Percentiles rank a stretch among this genome's conserved stretches.
phyloP scores from a whole-genome alignment of 1,140 invertebrate species.

The Panagrolaimus sp. region DNA sequence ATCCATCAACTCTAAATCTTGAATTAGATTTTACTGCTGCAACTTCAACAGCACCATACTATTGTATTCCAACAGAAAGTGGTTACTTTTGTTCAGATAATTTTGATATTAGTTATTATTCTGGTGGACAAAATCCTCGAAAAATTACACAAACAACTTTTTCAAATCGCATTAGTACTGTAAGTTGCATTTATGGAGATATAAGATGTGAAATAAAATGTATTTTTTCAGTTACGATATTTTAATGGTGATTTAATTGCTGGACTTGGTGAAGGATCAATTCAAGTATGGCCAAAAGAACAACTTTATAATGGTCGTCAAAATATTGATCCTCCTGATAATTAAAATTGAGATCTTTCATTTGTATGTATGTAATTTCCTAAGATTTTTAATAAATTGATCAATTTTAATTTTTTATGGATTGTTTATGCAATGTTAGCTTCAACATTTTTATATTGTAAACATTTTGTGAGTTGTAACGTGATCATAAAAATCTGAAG shows the following conservation, averaged over 20 bases:
- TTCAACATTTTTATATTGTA: too few relatives aligned
- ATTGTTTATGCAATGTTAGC: too few relatives aligned
- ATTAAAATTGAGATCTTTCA: too few relatives aligned
- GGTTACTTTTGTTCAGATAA: background rate
- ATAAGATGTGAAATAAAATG: background rate
- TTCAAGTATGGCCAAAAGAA: background rate
- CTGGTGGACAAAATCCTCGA: background rate
- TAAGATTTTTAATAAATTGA: too few relatives aligned
- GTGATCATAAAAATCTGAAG: too few relatives aligned
- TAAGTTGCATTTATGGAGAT: background rate
- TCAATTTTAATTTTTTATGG: too few relatives aligned
- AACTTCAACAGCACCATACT: background rate
- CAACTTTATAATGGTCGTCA: background rate
- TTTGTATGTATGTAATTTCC: too few relatives aligned
- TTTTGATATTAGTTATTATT: background rate
- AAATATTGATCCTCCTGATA: background rate
- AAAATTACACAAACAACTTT: conserved; percentile 9
- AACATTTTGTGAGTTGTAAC: too few relatives aligned
- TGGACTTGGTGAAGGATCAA: background rate
- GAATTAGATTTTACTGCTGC: background rate
- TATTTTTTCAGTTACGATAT: background rate
- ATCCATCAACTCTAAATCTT: background rate
- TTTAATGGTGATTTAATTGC: conserved; percentile 6
- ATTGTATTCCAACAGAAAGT: background rate
- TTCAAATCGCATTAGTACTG: conserved; percentile 5